Base-by-base conservation (phyloP, 2,113 vertebrate species). In the Dissostichus mawsoni region DNA sequence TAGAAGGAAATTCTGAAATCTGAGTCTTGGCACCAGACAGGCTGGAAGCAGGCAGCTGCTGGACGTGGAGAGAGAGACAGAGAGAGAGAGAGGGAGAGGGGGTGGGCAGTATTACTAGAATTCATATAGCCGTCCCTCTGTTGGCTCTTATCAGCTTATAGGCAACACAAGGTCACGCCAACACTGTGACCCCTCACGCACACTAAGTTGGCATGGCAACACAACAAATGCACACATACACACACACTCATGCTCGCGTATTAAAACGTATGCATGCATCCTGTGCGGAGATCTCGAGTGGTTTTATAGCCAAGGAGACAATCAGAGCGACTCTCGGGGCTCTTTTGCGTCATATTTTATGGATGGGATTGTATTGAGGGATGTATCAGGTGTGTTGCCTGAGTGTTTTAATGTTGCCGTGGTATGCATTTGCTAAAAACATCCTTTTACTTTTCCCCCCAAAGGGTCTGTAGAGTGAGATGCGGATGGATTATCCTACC, bases 1-100 rank as follows among this genome's bases (percentile, higher is more conserved):
- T 94, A 96, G 95, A 94, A 95, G 93, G 92, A 95, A 94, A 95
- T 93, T 94, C 93, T 96, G 96, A 97, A 97, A 97, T 93, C 92
- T 93, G 96, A 97, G 90, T 92, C 94, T 92, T 95, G 95, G 96
- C 96, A 96, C 96, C 96, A 97, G 96, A 95, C 95, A 96, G 96
- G 94, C 96, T 97, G 96, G 96, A 96, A 94, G 88, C 90, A 94
- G 88, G 84, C 79, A 83, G 81, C 86, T 89, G 90, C 83, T 89
- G 86, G 89, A 94, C 61, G 87, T 93, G 94, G 76, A 48, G 76
- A 25, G 73, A 87, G 92, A 71, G 82, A 13, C 81, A 78, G 75
- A 84, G 62, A 47, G 69, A 4, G 41, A 69, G 69, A 76, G 84
- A 76, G 76, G 52, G 71, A 51, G 52, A 76, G 8, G 66, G 20